Evolutionary conservation across 1,140 invertebrate genomes (phyloP).

Genomic region (Camponotus vicinus): DNA sequence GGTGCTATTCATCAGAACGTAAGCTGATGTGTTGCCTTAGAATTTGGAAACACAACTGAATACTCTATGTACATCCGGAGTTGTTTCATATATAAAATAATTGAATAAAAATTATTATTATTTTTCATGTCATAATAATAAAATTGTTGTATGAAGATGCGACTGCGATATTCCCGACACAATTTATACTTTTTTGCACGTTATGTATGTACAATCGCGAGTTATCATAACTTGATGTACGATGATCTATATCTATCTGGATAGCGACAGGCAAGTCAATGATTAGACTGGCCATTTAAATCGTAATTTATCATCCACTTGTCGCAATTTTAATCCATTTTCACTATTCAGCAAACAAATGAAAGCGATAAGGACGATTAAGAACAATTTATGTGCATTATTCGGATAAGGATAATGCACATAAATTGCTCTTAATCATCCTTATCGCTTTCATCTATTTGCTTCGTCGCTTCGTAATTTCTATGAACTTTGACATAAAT

Average conservation of each 20-base stretch:
- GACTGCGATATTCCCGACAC: background rate
- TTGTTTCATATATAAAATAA: slow-evolving; percentile 3
- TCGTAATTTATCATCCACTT: slow-evolving; percentile 59
- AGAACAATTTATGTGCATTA: no score
- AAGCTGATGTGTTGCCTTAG: background rate
- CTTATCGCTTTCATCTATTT: slow-evolving; percentile 44
- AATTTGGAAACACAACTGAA: slow-evolving; percentile 10
- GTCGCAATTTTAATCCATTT: background rate
- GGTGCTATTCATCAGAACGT: slow-evolving; percentile 4
- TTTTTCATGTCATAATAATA: background rate
- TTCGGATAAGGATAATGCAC: slow-evolving; percentile 39
- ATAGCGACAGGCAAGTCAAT: slow-evolving; percentile 33
- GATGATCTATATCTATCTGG: background rate
- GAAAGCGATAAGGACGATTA: no score
- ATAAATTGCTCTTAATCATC: background rate
- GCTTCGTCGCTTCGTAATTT: background rate
- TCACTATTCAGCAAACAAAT: background rate
- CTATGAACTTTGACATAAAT: slow-evolving; percentile 4
- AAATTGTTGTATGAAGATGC: background rate
- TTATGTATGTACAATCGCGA: slow-evolving; percentile 11
- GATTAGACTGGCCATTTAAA: slow-evolving; percentile 26
- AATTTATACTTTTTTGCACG: background rate
- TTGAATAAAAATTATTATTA: background rate
- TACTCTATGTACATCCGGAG: slow-evolving; percentile 11
- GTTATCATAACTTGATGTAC: slow-evolving; percentile 19